A percentile compares a stretch with the other conserved stretches of the same genome.
Conservation (phyloP, 2,113 vertebrate genomes). For the Gadus macrocephalus region DNA sequence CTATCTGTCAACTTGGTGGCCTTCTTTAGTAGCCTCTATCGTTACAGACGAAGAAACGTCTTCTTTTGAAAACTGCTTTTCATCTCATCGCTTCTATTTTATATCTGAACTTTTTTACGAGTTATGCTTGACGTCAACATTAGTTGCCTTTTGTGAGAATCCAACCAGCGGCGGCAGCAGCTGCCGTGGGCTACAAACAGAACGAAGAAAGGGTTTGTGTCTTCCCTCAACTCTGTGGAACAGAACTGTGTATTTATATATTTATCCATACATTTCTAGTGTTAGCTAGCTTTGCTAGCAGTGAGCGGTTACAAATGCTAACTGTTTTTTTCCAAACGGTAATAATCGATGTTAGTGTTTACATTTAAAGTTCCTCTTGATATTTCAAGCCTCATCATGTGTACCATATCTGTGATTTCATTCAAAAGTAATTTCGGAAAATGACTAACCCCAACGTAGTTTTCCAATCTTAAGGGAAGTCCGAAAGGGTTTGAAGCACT, state of each 20-base stretch:
- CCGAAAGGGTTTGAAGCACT: no score
- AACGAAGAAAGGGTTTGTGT: no score
- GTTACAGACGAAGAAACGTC: constrained; percentile 46
- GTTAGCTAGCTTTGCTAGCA: no score
- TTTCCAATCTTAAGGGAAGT: no score
- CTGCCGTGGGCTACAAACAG: constrained; percentile 35
- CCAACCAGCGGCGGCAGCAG: constrained; percentile 41
- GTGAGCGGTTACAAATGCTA: no score
- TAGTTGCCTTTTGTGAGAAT: constrained; percentile 46
- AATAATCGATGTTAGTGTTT: constrained; percentile 37
- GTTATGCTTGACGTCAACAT: constrained; percentile 43
- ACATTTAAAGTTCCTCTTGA: constrained; percentile 23
- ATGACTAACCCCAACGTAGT: no score
- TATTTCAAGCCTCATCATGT: constrained; percentile 26
- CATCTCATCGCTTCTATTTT: constrained; percentile 62
- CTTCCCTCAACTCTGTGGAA: no score
- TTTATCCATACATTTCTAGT: no score
- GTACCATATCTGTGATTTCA: no score
- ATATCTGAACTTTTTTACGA: constrained; percentile 38
- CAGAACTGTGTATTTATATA: no score
- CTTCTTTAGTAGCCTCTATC: constrained; percentile 54
- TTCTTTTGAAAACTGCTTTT: constrained; percentile 50
- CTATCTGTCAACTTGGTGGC: constrained; percentile 62
- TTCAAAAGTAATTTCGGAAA: no score
- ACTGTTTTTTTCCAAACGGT: neutral